Percentiles rank a stretch among this genome's conserved stretches.
Evolutionary conservation across 1,140 invertebrate species (phyloP).

Genomic region (Drosophila nikananu): DNA sequence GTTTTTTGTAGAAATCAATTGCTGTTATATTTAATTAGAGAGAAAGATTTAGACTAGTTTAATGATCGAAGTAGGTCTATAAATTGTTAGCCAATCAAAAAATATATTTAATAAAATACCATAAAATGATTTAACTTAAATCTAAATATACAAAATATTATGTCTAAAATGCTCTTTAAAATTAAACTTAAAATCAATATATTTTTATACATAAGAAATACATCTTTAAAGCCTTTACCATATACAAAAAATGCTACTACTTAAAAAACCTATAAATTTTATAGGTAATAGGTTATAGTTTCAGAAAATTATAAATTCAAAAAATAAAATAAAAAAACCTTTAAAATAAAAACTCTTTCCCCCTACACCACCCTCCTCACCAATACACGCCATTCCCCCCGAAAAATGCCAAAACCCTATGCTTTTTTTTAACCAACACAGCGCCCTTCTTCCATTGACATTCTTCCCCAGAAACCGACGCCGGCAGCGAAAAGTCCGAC

Average conservation of each 20-base stretch:
- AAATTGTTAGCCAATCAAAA: not conserved
- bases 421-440: conserved; percentile 79
- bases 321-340: too few species aligned
- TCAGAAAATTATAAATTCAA: too few species aligned
- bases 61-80: not conserved
- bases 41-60: too few species aligned
- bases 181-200: too few species aligned
- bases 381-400: not conserved
- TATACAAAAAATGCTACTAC: too few species aligned
- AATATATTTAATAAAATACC: not conserved
- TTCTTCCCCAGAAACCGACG: conserved; percentile 72
- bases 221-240: too few species aligned
- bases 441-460: conserved; percentile 65
- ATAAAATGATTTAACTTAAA: not conserved
- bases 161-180: too few species aligned
- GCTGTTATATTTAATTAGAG: too few species aligned
- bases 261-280: not conserved
- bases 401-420: conserved; percentile 28
- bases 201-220: too few species aligned
- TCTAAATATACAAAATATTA: too few species aligned
- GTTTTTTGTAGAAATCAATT: too few species aligned
- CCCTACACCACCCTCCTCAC: not conserved
- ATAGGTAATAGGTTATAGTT: too few species aligned
- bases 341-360: not conserved
- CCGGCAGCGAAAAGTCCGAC: conserved; percentile 82